Evolutionary conservation across 2,797 vertebrate genomes (phyloP), one percentile per base, ranked within the genome.

Genomic region (Neopelma chrysocephalum): DNA sequence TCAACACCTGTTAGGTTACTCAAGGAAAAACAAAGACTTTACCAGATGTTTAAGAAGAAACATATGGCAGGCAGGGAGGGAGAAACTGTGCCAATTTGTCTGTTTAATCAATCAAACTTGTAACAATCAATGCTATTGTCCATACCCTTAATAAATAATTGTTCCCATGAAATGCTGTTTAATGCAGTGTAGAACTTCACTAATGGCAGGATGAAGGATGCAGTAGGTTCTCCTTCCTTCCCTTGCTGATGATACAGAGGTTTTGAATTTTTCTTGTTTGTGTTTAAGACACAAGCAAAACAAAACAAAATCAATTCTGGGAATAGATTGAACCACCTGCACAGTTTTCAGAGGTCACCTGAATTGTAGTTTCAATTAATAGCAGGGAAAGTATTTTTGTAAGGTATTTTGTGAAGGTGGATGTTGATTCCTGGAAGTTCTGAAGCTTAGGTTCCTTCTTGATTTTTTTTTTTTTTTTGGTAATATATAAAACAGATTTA

Each of bases 41-140:
- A 91, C 93, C 95, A 96, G 93, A 96, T 96, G 96, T 97, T 96
- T 96, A 97, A 96, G 95, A 83, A 95, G 94, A 97, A 97, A 95
- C 97, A 97, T 97, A 97, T 97, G 97, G 96, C 75, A 91, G 91
- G 80, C 95, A 89, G 91, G 89, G 87, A 96, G 93, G 73, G 89
- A 83, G 56, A 96, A 88, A 80, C 84, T 56, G 73, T 96, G 95
- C 96, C 95, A 95, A 95, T 97, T 96, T 96, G 89, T 94, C 96
- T 95, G 95, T 95, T 97, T 95, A 96, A 97, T 97, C 97, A 96
- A 92, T 97, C 96, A 96, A 47, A 95, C 86, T 92, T 80, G 66
- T 85, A 97, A 96, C 95, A 96, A 96, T 96, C 94, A 76, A 56
- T 96, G 88, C 93, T 89, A 53, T 97, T 97, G 95, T 96, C 96